These are phyloP conservation scores for Unio delphinus DNA, from an alignment of 2,888 invertebrate species.

Conservation along the genomic window DNA sequence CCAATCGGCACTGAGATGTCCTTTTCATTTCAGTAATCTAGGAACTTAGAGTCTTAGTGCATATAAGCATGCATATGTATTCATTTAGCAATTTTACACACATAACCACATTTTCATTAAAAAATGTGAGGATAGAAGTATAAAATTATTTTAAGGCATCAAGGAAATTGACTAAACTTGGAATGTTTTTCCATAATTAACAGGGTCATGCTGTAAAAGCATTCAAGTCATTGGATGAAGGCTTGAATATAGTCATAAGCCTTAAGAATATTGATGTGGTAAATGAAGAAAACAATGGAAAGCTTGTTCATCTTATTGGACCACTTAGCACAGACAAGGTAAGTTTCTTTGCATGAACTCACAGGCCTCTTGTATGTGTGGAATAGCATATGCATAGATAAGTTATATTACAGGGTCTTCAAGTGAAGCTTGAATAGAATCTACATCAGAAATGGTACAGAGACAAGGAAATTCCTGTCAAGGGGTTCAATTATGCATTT, in stretches of 20 bases:
- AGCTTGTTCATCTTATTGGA: slow-evolving; percentile 84
- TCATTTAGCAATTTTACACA: background rate
- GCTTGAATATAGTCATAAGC: slow-evolving; percentile 77
- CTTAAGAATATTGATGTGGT: slow-evolving; percentile 72
- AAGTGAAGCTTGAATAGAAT: too few relatives aligned
- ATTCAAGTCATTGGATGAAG: slow-evolving; percentile 85
- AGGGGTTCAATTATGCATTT: too few relatives aligned
- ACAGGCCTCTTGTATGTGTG: background rate
- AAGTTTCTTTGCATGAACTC: slow-evolving; percentile 66
- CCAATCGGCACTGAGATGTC: too few relatives aligned
- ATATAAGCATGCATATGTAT: too few relatives aligned
- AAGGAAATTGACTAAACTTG: background rate
- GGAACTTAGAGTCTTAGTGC: too few relatives aligned
- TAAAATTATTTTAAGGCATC: background rate
- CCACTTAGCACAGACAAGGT: slow-evolving; percentile 84
- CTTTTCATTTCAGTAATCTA: too few relatives aligned
- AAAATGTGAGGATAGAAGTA: background rate
- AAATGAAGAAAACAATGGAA: slow-evolving; percentile 80
- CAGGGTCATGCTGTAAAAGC: slow-evolving; percentile 85
- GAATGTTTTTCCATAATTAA: slow-evolving; percentile 55
- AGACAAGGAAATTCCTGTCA: too few relatives aligned
- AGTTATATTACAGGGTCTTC: too few relatives aligned
- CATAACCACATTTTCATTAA: background rate
- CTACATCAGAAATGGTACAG: too few relatives aligned
- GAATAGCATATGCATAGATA: too few relatives aligned